Conservation (phyloP, 1,140 invertebrate genomes). For the Drosophila leontia region DNA sequence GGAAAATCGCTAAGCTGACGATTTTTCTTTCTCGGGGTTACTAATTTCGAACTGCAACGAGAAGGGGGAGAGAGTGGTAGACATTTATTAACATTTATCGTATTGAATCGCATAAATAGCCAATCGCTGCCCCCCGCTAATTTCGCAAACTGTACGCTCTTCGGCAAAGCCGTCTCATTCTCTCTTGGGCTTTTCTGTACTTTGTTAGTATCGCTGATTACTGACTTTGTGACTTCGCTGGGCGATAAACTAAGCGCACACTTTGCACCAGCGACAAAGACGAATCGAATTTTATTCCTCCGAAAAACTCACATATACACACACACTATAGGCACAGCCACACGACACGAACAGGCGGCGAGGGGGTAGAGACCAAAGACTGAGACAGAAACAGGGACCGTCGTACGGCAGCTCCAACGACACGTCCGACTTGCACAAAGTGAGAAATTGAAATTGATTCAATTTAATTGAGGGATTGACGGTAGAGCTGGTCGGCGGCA, state of each 20-base stretch:
- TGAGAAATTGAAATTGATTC: slow-evolving; percentile 38
- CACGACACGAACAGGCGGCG: slow-evolving; percentile 50
- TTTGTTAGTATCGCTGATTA: slow-evolving; percentile 14
- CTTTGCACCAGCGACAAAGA: slow-evolving; percentile 9
- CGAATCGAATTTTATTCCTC: slow-evolving; percentile 52
- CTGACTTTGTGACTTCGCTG: slow-evolving; percentile 4
- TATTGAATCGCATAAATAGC: slow-evolving; percentile 11
- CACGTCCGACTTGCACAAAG: slow-evolving; percentile 72
- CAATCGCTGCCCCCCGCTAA: slow-evolving; percentile 28
- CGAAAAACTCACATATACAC: slow-evolving; percentile 60
- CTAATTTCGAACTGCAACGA: slow-evolving; percentile 76
- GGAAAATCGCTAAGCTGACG: slow-evolving; percentile 63
- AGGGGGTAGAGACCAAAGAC: slow-evolving; percentile 56
- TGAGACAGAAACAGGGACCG: slow-evolving; percentile 52
- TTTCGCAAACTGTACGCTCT: slow-evolving; percentile 35
- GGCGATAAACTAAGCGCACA: slow-evolving; percentile 48
- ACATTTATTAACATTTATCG: slow-evolving; percentile 55
- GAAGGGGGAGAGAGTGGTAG: slow-evolving; percentile 61
- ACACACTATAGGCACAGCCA: slow-evolving; percentile 51
- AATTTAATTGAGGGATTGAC: slow-evolving; percentile 15
- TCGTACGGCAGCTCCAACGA: slow-evolving; percentile 49
- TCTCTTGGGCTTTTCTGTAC: slow-evolving; percentile 1
- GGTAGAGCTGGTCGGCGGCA: slow-evolving; percentile 7
- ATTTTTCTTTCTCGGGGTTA: slow-evolving; percentile 61
- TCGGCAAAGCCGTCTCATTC: slow-evolving; percentile 1